phyloP scores from a whole-genome alignment of 2,797 vertebrate species.

The Leptatherina wallacei region DNA sequence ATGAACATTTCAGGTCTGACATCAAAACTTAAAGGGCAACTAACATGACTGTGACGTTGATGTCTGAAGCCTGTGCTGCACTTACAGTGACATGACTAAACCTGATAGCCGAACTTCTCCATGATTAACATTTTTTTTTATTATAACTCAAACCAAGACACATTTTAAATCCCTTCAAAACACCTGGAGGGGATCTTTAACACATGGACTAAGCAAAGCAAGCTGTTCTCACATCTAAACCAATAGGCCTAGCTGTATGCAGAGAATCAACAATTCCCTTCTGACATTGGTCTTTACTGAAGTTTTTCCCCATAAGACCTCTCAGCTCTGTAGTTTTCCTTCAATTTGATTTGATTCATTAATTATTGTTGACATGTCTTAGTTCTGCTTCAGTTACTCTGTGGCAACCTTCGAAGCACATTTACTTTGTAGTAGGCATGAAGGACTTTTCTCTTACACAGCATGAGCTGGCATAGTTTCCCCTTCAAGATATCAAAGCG shows the following conservation, averaged over 20 bases:
- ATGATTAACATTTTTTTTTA: not conserved
- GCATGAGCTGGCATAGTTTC: not conserved
- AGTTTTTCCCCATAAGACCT: not conserved
- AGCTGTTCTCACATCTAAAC: not conserved
- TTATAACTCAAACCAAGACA: not conserved
- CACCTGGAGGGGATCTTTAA: not conserved
- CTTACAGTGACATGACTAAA: no score
- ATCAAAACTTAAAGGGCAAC: not conserved
- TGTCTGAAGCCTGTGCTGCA: not conserved
- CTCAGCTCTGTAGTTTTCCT: not conserved
- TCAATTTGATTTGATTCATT: not conserved
- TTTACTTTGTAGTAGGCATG: not conserved
- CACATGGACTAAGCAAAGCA: not conserved
- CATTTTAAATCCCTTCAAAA: not conserved
- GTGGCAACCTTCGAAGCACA: not conserved
- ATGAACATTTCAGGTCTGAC: not conserved
- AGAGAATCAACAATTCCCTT: not conserved
- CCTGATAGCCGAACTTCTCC: no score
- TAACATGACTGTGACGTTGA: not conserved
- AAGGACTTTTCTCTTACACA: not conserved
- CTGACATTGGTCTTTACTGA: not conserved
- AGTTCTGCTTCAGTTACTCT: not conserved
- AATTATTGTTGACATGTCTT: not conserved
- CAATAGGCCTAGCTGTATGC: not conserved
- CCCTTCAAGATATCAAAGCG: not conserved